A percentile compares a stretch with the other conserved stretches of the same genome.
phyloP scores from a whole-genome alignment of 2,113 vertebrate species.

The Haemorhous mexicanus region DNA sequence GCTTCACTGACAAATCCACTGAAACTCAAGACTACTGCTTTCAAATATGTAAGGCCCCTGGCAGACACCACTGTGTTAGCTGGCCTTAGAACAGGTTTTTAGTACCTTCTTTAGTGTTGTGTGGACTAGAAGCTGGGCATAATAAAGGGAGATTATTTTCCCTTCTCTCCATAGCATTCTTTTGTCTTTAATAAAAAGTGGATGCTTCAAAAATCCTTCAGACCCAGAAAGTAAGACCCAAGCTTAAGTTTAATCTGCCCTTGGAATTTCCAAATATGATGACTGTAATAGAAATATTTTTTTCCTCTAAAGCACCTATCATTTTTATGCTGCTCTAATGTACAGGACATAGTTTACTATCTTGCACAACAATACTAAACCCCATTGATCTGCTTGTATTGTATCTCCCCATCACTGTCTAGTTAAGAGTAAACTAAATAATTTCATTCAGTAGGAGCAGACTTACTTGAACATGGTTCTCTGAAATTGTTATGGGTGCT shows the following conservation, averaged over 20 bases:
- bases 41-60: neutral
- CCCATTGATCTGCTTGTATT: neutral
- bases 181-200: neutral
- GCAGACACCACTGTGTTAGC: neutral
- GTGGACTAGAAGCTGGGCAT: neutral
- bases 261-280: neutral
- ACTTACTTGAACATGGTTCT: neutral
- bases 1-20: neutral
- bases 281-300: neutral
- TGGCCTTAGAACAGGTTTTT: neutral
- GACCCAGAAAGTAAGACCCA: neutral
- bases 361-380: neutral
- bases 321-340: neutral
- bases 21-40: neutral
- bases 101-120: neutral
- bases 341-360: neutral
- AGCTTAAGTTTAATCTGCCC: neutral
- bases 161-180: neutral
- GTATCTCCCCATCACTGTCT: neutral
- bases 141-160: neutral
- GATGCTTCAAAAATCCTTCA: neutral
- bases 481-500: constrained; percentile 14
- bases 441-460: neutral
- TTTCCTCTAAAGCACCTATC: neutral
- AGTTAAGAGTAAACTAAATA: neutral